These are phyloP conservation scores for Calephelis virginiensis DNA, from an alignment of 1,140 invertebrate species.

Conservation along the genomic window DNA sequence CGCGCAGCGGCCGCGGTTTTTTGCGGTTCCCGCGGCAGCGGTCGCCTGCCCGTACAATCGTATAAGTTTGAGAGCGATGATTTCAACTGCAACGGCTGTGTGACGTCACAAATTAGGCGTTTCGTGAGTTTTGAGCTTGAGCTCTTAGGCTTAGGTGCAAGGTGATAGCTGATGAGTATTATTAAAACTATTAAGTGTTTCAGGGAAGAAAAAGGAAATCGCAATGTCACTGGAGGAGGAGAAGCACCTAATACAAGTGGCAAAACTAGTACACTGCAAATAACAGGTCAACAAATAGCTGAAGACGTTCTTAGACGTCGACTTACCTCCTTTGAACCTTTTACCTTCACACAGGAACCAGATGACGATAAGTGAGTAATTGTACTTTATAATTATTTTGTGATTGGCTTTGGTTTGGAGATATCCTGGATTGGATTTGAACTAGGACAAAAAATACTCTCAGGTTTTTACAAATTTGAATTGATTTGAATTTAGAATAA, in stretches of 20 bases:
- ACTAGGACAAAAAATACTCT: no score
- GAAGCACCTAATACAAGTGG: conserved; percentile 36
- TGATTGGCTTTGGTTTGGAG: no score
- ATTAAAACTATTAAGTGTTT: conserved; percentile 28
- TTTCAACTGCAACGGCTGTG: no score
- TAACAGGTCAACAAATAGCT: conserved; percentile 57
- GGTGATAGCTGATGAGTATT: neutral
- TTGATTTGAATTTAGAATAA: no score
- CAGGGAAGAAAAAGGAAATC: conserved; percentile 57
- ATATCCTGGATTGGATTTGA: no score
- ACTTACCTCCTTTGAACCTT: conserved; percentile 62
- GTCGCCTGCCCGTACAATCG: no score
- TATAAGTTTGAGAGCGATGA: no score
- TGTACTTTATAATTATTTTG: neutral
- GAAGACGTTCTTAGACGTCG: conserved; percentile 78
- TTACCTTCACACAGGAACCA: conserved; percentile 55
- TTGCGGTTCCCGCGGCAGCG: no score
- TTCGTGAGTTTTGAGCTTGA: no score
- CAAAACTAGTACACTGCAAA: conserved; percentile 48
- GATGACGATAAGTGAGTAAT: conserved; percentile 58
- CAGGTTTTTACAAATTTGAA: no score
- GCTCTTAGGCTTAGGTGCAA: neutral
- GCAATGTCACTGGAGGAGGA: conserved; percentile 27
- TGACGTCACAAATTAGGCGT: no score
- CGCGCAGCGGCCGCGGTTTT: no score